These are phyloP conservation scores for Amiota mariae DNA, from an alignment of 2,888 invertebrate genomes.

Conservation along the genomic window DNA sequence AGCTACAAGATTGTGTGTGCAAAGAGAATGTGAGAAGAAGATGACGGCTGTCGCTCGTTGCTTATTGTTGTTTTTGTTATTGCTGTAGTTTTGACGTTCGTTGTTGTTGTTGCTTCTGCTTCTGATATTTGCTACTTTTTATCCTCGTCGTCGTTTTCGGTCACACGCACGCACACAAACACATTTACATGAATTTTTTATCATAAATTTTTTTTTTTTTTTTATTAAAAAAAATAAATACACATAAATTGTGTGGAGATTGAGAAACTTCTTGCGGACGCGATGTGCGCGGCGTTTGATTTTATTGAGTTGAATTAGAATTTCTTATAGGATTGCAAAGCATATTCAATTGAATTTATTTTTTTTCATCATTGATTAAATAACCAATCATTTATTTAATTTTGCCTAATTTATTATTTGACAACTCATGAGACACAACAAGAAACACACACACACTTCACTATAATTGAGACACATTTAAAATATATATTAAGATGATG, in stretches of 20 bases:
- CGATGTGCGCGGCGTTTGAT: too few relatives aligned
- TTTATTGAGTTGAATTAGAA: too few relatives aligned
- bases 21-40: neutral
- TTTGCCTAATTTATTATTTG: too few relatives aligned
- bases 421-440: neutral
- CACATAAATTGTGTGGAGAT: too few relatives aligned
- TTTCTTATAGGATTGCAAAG: conserved; percentile 31
- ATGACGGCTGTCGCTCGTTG: neutral
- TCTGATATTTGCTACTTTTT: conserved; percentile 11
- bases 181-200: conserved; percentile 21
- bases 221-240: too few relatives aligned
- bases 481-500: too few relatives aligned
- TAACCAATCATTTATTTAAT: too few relatives aligned
- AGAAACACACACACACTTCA: conserved; percentile 2
- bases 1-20: neutral
- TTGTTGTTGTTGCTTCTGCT: conserved; percentile 5
- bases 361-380: conserved; percentile 27
- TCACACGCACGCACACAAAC: conserved; percentile 18
- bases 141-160: conserved; percentile 8
- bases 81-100: neutral
- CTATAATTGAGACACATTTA: too few relatives aligned
- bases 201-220: neutral
- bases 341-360: conserved; percentile 31
- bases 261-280: too few relatives aligned
- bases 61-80: conserved; percentile 17